Base-by-base conservation (phyloP, 2,888 invertebrate species). In the Temnothorax rugatulus region DNA sequence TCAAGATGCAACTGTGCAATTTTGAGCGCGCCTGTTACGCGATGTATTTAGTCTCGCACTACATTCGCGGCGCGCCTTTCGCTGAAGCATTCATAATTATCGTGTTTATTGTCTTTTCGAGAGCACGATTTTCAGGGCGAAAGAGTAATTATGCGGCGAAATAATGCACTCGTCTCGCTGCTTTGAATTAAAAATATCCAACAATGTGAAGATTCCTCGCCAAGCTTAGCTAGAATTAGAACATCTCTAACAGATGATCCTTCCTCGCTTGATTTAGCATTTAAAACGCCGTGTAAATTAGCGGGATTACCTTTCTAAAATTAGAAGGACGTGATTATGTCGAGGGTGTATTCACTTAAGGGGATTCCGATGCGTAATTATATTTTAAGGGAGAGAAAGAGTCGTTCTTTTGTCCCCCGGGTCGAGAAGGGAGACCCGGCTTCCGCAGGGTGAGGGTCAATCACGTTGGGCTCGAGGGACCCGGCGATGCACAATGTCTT, bases 61-160 rank as follows among this genome's bases (percentile, higher is more conserved):
- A 25, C 38, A 59, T 76, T 52, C 21, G 47, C 47, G 5, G 34
- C 34, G 34, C 4, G 15, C 29, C 44, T 61, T 11, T 38, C n/a
- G n/a, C 18, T 18, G 63, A 50, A 63, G 13, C 61, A 59, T 68
- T 81, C 63, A 21, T 84, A 83, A 87, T 87, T 73, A 61, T 75
- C 38, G 59, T n/a, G 29, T 41, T 81, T 84, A 83, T 68, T 83
- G 38, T 68, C 18, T 66, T 15, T 52, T 79, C 69, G 75, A 54
- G 64, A 57, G 47, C 47, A 52, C 66, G 18, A 18, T 84, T 86
- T 75, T 50, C 64, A 81, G 52, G 68, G 63, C 44, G 34, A 57
- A 61, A 74, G n/a, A 74, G n/a, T 25, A 66, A 76, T 66, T 76
- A 76, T 44, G 15, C 68, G n/a, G 57, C 57, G 9, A 64, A 15